phyloP scores from a whole-genome alignment of 2,888 invertebrate genomes.

The Matsumyia berberina region DNA sequence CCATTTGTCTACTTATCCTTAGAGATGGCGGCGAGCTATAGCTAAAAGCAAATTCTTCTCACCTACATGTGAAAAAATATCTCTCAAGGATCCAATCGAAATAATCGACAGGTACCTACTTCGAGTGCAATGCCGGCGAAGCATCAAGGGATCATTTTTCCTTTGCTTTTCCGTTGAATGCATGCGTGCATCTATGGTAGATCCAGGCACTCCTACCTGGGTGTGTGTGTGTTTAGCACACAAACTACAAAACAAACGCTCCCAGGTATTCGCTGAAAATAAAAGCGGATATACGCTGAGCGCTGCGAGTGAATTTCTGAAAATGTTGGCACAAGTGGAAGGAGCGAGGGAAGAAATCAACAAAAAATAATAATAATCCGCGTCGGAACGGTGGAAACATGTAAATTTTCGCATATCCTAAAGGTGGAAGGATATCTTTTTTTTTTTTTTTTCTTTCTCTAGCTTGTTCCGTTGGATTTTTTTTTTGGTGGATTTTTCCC shows the following conservation, averaged over 20 bases:
- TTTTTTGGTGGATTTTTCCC: neutral
- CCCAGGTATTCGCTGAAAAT: constrained; percentile 14
- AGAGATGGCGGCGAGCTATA: too few species aligned
- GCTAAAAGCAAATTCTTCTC: too few species aligned
- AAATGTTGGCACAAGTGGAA: neutral
- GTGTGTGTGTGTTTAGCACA: too few species aligned
- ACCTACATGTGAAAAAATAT: too few species aligned
- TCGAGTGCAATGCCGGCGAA: too few species aligned
- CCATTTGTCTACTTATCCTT: neutral
- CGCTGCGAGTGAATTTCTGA: neutral
- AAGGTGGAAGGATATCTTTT: constrained; percentile 40
- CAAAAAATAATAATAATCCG: constrained; percentile 18
- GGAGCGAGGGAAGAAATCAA: neutral
- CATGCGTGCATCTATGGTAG: too few species aligned
- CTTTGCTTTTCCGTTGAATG: too few species aligned
- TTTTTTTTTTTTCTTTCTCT: neutral
- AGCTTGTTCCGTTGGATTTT: constrained; percentile 1
- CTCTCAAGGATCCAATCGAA: too few species aligned
- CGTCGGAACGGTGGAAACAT: constrained; percentile 40
- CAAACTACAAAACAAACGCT: constrained; percentile 1
- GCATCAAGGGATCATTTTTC: neutral
- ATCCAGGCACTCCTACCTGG: too few species aligned
- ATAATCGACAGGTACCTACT: too few species aligned
- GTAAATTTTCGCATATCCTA: constrained; percentile 39
- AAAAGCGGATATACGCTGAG: neutral